Evolutionary conservation across 1,140 invertebrate species (phyloP), one percentile per base, ranked within the genome.

Genomic region (Zophobas morio): DNA sequence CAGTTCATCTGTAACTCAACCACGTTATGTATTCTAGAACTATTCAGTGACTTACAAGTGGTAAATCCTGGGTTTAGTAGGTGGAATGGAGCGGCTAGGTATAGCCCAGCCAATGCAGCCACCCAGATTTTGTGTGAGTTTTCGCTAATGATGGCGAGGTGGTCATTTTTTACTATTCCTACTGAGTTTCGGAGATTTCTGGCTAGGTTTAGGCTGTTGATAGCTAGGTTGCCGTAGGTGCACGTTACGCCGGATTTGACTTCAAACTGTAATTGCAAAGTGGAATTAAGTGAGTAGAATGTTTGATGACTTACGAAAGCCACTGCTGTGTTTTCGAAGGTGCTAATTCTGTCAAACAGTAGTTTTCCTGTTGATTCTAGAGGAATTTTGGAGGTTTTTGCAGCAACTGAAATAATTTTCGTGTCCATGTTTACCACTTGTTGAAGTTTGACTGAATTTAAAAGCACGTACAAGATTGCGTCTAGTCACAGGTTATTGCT

Each of bases 1-100:
- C 35, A 60, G n/a, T 60, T 60, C 56, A 6, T 60, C 56, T 60
- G 8, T 20, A 37, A 60, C 35, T 60, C 5, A 6, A 53, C 2
- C 49, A 20, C 4, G 4, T 53, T 6, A 2, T 53, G 33, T 6
- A 2, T 6, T 6, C 0, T 35, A 20, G 20, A 20, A 60, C n/a
- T 3, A 0, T 32, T 57, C 2, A 33, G 20, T 6, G 54, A 60
- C 56, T 6, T 1, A 60, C 56, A 60, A 39, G 6, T 35, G 1
- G 56, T 60, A 8, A 36, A 60, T 1, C 35, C 6, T 60, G 56
- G 56, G 20, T 60, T 60, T 3, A 60, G 1, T n/a, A 60, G 36
- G 36, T 60, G 56, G 1, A 60, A 6, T 1, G 56, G 56, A 6
- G 56, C 35, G 6, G 3, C 56, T 37, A 60, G 6, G 36, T 60